Conservation (phyloP, 1,140 invertebrate species). For the Dermatophagoides farinae region DNA sequence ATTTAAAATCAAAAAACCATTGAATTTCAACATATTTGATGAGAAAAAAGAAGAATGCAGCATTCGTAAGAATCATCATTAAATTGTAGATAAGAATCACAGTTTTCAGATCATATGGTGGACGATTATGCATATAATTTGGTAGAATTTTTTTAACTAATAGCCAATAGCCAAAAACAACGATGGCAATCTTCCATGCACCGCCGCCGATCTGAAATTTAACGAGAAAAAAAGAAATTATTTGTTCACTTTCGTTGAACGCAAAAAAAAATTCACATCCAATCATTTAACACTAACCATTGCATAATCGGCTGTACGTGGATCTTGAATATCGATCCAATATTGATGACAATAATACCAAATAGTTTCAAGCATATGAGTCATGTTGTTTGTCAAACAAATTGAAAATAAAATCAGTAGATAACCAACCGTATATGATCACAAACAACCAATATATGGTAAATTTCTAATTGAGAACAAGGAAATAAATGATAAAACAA, state of each 20-base stretch:
- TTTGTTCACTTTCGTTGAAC: no score
- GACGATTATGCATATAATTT: constrained; percentile 58
- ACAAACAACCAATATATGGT: neutral
- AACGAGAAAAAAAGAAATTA: neutral
- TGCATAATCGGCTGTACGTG: constrained; percentile 8
- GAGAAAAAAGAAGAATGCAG: neutral
- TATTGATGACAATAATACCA: constrained; percentile 8
- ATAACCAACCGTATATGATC: neutral
- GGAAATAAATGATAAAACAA: neutral
- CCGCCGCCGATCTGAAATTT: constrained; percentile 6
- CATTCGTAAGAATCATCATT: constrained; percentile 6
- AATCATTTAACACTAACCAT: neutral
- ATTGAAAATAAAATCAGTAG: neutral
- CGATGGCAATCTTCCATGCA: neutral
- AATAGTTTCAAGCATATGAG: no score
- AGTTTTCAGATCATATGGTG: constrained; percentile 53
- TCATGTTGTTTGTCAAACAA: neutral
- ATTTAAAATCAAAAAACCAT: constrained; percentile 1
- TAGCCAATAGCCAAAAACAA: constrained; percentile 42
- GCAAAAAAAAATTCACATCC: neutral
- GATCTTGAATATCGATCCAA: constrained; percentile 11
- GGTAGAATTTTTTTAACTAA: constrained; percentile 59
- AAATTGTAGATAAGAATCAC: constrained; percentile 55
- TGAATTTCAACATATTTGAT: neutral
- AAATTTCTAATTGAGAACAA: neutral